These are phyloP conservation scores for Standfussiana lucernea DNA, from an alignment of 2,888 invertebrate species.

Conservation along the genomic window DNA sequence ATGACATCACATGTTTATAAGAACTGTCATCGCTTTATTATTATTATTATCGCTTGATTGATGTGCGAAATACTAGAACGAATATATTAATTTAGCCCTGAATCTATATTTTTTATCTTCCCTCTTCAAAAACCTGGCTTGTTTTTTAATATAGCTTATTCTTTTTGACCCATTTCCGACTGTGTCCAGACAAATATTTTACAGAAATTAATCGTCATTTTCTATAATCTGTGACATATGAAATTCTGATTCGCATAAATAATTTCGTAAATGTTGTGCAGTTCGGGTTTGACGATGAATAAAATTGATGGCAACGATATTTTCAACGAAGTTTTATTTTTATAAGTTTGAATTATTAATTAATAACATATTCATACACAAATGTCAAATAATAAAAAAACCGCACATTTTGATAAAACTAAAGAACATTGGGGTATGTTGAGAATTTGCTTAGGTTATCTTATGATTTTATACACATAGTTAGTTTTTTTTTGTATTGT, in stretches of 20 bases:
- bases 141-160: not conserved
- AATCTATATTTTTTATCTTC: not conserved
- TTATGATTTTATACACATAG: no score
- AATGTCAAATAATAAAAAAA: not conserved
- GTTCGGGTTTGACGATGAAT: not conserved
- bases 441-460: no score
- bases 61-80: not conserved
- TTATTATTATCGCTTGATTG: no score
- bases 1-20: conserved; percentile 19
- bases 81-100: not conserved
- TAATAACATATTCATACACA: not conserved
- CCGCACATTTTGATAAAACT: not conserved
- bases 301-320: not conserved
- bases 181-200: conserved; percentile 23
- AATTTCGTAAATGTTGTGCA: conserved; percentile 1
- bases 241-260: conserved; percentile 11
- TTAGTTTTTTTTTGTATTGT: no score
- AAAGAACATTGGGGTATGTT: no score
- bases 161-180: not conserved
- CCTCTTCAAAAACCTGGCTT: not conserved
- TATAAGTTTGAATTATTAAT: not conserved
- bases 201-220: not conserved
- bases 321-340: not conserved
- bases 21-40: conserved; percentile 23
- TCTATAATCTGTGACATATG: conserved; percentile 12